Base-by-base conservation (phyloP, 2,888 invertebrate genomes). In the Cosmorhoe ocellata region DNA sequence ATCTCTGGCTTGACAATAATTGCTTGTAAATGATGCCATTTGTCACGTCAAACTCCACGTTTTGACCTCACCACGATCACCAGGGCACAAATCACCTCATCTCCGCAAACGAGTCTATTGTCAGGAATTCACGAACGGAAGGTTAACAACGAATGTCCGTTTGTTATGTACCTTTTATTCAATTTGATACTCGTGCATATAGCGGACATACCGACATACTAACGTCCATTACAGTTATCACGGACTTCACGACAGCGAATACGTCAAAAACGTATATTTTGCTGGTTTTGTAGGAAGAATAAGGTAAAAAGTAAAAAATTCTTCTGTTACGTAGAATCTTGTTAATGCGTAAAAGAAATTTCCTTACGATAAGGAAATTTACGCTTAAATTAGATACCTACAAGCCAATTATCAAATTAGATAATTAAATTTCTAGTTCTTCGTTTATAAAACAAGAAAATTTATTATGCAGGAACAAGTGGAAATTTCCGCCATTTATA, bases 151-250 rank as follows among this genome's bases (percentile, higher is more conserved):
- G 65, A 66, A 66, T 71, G 72, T 74, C 74, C 70, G 72, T 55
- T 33, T 27, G 42, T 63, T 30, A 34, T 39, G 57, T 59, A 67
- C 66, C 67, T 74, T 72, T 75, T 74, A 79, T 81, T 78, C 79
- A 79, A 79, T 80, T 76, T 76, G 67, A 61, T 32, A 12, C 60
- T n/a, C n/a, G n/a, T n/a, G n/a, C n/a, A n/a, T n/a, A n/a, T n/a
- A n/a, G n/a, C n/a, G n/a, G n/a, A n/a, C n/a, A n/a, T n/a, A n/a
- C 67, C 59, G 64, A 64, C 60, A 64, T 65, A 27, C 14, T 24
- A 24, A 22, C 11, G 22, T 11, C 11, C 18, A 34, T 34, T 18
- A 10, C 5, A 1, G 6, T 6, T 24, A 24, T 7, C 7, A 7
- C 7, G 7, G 24, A 6, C 3, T 3, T 18, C 18, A 18, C 4